These are phyloP conservation scores for Patagioenas fasciata DNA, from an alignment of 2,113 vertebrate genomes.

Conservation along the genomic window DNA sequence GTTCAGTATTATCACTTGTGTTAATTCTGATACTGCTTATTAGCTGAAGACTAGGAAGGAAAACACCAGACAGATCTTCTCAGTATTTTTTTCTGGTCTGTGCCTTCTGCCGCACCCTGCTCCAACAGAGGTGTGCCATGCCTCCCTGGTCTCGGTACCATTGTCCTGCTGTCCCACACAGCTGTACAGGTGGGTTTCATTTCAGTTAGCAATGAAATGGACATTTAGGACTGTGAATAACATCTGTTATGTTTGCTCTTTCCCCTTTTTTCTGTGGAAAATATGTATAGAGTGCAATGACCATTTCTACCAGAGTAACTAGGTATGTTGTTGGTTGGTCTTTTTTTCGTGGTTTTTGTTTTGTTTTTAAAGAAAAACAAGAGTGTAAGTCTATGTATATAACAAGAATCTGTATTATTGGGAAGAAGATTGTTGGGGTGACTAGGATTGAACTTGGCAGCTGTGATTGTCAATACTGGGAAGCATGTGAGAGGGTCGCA, in stretches of 20 bases:
- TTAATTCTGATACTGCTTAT: neutral
- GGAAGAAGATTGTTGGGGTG: accelerated
- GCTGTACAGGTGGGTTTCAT: neutral
- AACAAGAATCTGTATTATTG: neutral
- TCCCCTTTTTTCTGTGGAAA: neutral
- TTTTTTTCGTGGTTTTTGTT: too few species aligned
- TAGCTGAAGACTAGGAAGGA: neutral
- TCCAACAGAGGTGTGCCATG: neutral
- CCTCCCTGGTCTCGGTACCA: neutral
- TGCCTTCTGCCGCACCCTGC: neutral
- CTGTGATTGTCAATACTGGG: neutral
- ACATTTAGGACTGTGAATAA: neutral
- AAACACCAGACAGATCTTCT: neutral
- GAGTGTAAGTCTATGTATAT: neutral
- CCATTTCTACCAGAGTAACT: neutral
- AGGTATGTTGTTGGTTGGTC: neutral
- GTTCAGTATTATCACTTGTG: neutral
- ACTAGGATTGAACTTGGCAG: neutral
- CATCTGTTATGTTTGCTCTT: neutral
- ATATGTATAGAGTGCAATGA: neutral
- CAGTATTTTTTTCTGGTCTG: neutral
- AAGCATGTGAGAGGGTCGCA: accelerated
- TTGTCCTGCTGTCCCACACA: neutral
- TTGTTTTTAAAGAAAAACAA: neutral
- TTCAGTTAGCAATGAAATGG: neutral